These are phyloP conservation scores for Pelagia noctiluca DNA, from an alignment of 30 jellyfish, hydroid and myxozoan species.

Conservation along the genomic window DNA sequence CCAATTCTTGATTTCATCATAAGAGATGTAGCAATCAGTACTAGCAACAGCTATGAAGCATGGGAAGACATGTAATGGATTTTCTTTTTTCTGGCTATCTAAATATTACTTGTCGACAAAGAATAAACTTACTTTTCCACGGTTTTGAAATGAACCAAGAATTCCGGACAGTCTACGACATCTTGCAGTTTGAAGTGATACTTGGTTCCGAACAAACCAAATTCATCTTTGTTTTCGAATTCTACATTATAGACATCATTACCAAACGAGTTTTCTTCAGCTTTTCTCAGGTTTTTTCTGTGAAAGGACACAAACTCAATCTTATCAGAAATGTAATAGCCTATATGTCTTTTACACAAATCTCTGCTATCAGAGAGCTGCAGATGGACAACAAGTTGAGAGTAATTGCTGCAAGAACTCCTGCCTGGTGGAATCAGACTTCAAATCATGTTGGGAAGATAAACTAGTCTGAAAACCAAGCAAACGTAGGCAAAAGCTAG, in stretches of 20 bases:
- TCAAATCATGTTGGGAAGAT: too few relatives aligned
- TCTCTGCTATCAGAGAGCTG: too few relatives aligned
- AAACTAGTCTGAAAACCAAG: too few relatives aligned
- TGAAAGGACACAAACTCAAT: background rate
- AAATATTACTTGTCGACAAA: background rate
- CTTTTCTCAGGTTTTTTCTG: constrained; percentile 78
- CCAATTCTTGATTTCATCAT: background rate
- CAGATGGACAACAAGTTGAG: too few relatives aligned
- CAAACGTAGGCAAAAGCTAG: too few relatives aligned
- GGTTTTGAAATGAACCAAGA: constrained; percentile 90
- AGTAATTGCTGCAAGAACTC: too few relatives aligned
- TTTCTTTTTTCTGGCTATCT: background rate
- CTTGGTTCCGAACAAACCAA: constrained; percentile 93
- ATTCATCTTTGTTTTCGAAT: constrained; percentile 84
- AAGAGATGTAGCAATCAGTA: too few relatives aligned
- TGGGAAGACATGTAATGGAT: background rate
- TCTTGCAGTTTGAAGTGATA: constrained; percentile 94
- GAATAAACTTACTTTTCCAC: constrained; percentile 82
- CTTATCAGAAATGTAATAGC: too few relatives aligned
- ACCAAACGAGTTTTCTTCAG: constrained; percentile 91
- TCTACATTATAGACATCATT: constrained; percentile 86
- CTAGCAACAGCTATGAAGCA: too few relatives aligned
- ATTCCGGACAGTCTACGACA: constrained; percentile 99
- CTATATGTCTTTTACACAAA: too few relatives aligned
- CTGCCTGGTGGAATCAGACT: too few relatives aligned